Base-by-base conservation (phyloP, 1,140 invertebrate genomes). In the Ips typographus region DNA sequence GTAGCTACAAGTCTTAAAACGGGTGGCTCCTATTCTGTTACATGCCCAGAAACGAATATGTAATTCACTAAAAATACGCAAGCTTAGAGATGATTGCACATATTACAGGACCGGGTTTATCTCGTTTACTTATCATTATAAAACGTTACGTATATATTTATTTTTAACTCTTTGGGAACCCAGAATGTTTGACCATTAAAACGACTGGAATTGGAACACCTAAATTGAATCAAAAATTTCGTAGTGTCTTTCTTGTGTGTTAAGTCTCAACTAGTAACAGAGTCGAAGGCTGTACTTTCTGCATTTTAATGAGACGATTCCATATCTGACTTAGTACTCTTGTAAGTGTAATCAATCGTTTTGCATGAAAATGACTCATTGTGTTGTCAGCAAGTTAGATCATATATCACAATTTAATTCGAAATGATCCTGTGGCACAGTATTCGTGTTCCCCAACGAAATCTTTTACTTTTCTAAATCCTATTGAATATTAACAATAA, bases 61-160 rank as follows among this genome's bases (percentile, higher is more conserved):
- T 68, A 68, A 68, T 62, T 2, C 49, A 66, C 58, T 68, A 68
- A 68, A 68, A 68, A 68, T 68, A 68, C 62, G 62, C 61, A 49
- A 22, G 22, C 22, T 22, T 22, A 62, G 62, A 68, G 62, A 62
- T 62, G 58, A 68, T 68, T 68, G 40, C 66, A 62, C 60, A 68
- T 68, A 62, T 51, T 58, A 4, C 38, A 61, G 36, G 66, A 68
- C 66, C 62, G 44, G 58, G 40, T 68, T 68, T 68, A 68, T 68
- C 66, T 68, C 59, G 51, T 55, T 47, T 58, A 68, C 66, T 68
- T 68, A 68, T 68, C 66, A 68, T 68, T 61, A 62, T 58, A 22
- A 62, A 60, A 62, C 51, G 55, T 68, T 68, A 68, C 66, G 66
- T 62, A 47, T 68, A 22, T 22, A 41, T 61, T 68, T 68, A 68